These are phyloP conservation scores for Thaumetopoea pityocampa DNA, from an alignment of 1,140 invertebrate genomes.

Conservation along the genomic window DNA sequence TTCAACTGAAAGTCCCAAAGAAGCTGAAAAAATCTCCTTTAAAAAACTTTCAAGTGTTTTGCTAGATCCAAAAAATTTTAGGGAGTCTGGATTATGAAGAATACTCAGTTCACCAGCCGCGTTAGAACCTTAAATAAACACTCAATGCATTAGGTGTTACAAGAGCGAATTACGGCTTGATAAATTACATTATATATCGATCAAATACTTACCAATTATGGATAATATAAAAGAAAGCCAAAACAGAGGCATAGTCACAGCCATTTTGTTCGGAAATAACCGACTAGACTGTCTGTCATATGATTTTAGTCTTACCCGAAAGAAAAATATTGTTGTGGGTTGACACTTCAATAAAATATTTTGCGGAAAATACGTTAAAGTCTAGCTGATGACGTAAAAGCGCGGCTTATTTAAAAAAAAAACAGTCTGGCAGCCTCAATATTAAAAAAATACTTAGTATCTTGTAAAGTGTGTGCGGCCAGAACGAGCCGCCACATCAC, in stretches of 20 bases:
- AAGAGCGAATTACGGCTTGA: neutral
- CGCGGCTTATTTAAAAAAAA: no score
- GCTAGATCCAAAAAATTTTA: conserved; percentile 79
- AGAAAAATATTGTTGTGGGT: conserved; percentile 6
- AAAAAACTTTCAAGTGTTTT: conserved; percentile 75
- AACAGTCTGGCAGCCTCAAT: no score
- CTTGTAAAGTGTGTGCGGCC: no score
- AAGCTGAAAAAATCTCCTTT: conserved; percentile 84
- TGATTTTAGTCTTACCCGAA: conserved; percentile 56
- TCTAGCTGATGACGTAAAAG: no score
- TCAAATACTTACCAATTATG: conserved; percentile 46
- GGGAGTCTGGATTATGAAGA: conserved; percentile 79
- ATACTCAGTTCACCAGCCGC: conserved; percentile 82
- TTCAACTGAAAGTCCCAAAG: conserved; percentile 81
- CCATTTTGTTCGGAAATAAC: conserved; percentile 51
- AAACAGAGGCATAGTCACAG: conserved; percentile 54
- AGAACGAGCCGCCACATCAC: no score
- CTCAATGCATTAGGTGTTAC: conserved; percentile 7
- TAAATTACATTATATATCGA: neutral
- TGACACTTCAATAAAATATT: no score
- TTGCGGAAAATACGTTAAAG: no score
- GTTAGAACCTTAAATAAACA: conserved; percentile 74
- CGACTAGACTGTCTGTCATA: conserved; percentile 66
- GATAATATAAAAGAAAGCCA: conserved; percentile 50
- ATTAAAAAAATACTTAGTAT: no score